phyloP scores from a whole-genome alignment of 2,113 vertebrate genomes.

The Pygoscelis antarcticus region DNA sequence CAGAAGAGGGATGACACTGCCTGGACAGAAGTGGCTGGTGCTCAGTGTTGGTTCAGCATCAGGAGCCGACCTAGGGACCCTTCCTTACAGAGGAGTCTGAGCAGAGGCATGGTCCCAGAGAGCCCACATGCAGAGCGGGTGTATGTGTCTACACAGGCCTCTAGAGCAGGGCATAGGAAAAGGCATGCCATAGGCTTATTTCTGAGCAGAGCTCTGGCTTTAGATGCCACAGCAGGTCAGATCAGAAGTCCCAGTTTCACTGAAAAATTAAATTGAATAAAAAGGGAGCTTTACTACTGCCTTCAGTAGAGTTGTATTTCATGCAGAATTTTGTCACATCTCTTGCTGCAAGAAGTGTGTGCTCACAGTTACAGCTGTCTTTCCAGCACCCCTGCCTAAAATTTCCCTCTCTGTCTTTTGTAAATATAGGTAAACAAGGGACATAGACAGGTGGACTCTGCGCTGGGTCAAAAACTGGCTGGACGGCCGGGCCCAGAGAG shows the following conservation, averaged over 20 bases:
- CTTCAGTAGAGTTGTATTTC: not conserved
- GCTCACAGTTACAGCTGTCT: not conserved
- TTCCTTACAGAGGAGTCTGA: not conserved
- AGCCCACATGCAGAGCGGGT: not conserved
- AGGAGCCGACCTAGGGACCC: not conserved
- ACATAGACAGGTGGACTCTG: no score
- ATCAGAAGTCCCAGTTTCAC: not conserved
- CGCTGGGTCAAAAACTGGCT: no score
- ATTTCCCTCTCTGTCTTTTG: not conserved
- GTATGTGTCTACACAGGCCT: accelerated
- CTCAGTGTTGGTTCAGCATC: not conserved
- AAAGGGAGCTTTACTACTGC: not conserved
- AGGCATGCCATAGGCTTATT: not conserved
- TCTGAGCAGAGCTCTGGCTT: not conserved
- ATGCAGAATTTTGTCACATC: not conserved
- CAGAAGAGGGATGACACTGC: not conserved
- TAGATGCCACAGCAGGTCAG: not conserved
- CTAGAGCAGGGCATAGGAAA: accelerated
- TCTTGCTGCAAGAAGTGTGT: not conserved
- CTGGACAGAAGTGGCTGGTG: not conserved
- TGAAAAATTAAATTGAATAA: not conserved
- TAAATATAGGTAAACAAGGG: not conserved
- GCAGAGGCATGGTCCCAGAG: not conserved
- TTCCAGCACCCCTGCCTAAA: not conserved
- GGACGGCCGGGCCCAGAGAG: no score